These are phyloP conservation scores for Perithous albicinctus DNA, from an alignment of 2,888 invertebrate genomes.

Conservation along the genomic window DNA sequence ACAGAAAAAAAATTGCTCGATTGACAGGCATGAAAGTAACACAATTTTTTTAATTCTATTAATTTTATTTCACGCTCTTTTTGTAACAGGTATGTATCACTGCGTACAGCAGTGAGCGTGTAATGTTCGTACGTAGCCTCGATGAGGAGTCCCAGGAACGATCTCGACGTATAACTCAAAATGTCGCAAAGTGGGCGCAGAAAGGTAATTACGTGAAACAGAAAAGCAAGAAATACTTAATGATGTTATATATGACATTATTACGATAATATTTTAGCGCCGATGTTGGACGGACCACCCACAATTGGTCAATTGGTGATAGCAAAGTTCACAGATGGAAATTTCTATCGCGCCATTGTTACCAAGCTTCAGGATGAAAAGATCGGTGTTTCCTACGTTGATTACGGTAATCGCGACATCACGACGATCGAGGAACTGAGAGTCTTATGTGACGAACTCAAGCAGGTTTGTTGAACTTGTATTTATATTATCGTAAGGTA, in stretches of 20 bases:
- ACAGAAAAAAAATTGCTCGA: too few species aligned
- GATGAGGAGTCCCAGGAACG: slow-evolving; percentile 71
- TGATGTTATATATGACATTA: not conserved
- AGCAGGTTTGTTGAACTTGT: slow-evolving; percentile 69
- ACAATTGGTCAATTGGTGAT: slow-evolving; percentile 78
- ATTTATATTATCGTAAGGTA: too few species aligned
- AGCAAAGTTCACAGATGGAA: slow-evolving; percentile 76
- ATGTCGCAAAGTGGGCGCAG: slow-evolving; percentile 75
- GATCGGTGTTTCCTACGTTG: slow-evolving; percentile 77
- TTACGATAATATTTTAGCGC: slow-evolving; percentile 68
- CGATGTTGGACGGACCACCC: slow-evolving; percentile 72
- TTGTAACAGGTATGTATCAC: slow-evolving; percentile 75
- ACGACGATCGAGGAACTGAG: slow-evolving; percentile 71
- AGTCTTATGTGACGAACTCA: slow-evolving; percentile 74
- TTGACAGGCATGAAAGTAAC: too few species aligned
- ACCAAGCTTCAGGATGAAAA: slow-evolving; percentile 68
- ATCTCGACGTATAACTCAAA: slow-evolving; percentile 74
- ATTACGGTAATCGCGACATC: slow-evolving; percentile 80
- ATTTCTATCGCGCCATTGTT: slow-evolving; percentile 81
- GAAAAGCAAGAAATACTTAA: not conserved
- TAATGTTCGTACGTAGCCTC: slow-evolving; percentile 74
- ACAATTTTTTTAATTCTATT: not conserved
- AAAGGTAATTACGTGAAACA: slow-evolving; percentile 68
- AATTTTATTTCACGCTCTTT: not conserved
- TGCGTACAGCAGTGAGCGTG: slow-evolving; percentile 70